Evolutionary conservation across 2,888 invertebrate genomes (phyloP).

Genomic region (Panorpa germanica): DNA sequence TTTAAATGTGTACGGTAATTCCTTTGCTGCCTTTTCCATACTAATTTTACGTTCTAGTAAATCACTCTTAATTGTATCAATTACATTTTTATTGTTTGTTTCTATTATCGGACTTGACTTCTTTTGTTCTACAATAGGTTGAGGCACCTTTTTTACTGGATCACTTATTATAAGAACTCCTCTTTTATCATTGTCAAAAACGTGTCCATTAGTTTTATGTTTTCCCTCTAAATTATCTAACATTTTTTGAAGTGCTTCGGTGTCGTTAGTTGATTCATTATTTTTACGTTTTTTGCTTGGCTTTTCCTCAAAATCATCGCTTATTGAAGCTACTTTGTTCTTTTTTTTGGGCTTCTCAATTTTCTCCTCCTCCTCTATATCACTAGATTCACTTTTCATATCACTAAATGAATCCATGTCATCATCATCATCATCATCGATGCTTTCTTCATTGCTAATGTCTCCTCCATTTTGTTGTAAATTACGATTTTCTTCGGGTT

Average conservation of each 20-base stretch:
- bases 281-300: constrained; percentile 3
- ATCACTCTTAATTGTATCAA: constrained; percentile 18
- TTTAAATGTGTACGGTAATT: constrained; percentile 35
- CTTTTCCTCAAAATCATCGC: neutral
- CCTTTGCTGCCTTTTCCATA: constrained; percentile 33
- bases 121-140: neutral
- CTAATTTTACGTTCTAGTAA: constrained; percentile 31
- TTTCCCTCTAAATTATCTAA: neutral
- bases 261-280: neutral
- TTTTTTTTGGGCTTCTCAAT: constrained; percentile 10
- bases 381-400: constrained; percentile 14
- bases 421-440: constrained; percentile 16
- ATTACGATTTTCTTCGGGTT: constrained; percentile 17
- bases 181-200: neutral
- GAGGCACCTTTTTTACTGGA: neutral
- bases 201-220: too few species aligned
- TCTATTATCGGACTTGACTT: neutral
- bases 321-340: constrained; percentile 9
- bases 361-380: constrained; percentile 11
- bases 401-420: constrained; percentile 18
- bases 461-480: constrained; percentile 14
- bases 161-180: neutral
- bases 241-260: neutral
- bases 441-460: constrained; percentile 14
- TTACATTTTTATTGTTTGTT: constrained; percentile 5